These are phyloP conservation scores for Tetheella fluctuosa DNA, from an alignment of 2,888 invertebrate genomes.

Conservation along the genomic window DNA sequence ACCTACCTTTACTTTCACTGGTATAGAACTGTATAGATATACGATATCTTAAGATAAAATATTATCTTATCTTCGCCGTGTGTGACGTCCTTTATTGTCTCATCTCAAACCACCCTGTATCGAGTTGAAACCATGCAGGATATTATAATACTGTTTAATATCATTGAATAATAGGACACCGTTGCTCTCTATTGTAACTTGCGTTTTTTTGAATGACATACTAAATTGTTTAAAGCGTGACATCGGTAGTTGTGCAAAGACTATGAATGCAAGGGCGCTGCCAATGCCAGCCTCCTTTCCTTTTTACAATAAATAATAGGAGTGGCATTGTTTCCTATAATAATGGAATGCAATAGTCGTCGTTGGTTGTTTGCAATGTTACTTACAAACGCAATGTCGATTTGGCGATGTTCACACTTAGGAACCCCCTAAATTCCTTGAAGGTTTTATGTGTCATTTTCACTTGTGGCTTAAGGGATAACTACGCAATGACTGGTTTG, in stretches of 20 bases:
- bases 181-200: not conserved
- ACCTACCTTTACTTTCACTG: too few relatives aligned
- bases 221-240: conserved; percentile 6
- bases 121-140: not conserved
- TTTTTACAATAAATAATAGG: conserved; percentile 7
- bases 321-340: conserved; percentile 3
- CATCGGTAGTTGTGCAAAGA: not conserved
- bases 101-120: too few relatives aligned
- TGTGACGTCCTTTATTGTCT: too few relatives aligned
- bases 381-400: not conserved
- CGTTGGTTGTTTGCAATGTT: not conserved
- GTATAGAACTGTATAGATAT: too few relatives aligned
- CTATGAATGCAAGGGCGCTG: conserved; percentile 15
- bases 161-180: too few relatives aligned
- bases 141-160: not conserved
- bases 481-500: too few relatives aligned
- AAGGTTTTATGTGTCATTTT: too few relatives aligned
- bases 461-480: too few relatives aligned
- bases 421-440: too few relatives aligned
- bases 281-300: conserved; percentile 17
- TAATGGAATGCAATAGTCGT: conserved; percentile 2
- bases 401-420: too few relatives aligned
- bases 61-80: too few relatives aligned
- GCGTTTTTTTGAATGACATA: not conserved
- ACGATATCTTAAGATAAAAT: too few relatives aligned